These are phyloP conservation scores for Microcebus griseorufus DNA, from an alignment of 2,113 vertebrate genomes.

Conservation along the genomic window DNA sequence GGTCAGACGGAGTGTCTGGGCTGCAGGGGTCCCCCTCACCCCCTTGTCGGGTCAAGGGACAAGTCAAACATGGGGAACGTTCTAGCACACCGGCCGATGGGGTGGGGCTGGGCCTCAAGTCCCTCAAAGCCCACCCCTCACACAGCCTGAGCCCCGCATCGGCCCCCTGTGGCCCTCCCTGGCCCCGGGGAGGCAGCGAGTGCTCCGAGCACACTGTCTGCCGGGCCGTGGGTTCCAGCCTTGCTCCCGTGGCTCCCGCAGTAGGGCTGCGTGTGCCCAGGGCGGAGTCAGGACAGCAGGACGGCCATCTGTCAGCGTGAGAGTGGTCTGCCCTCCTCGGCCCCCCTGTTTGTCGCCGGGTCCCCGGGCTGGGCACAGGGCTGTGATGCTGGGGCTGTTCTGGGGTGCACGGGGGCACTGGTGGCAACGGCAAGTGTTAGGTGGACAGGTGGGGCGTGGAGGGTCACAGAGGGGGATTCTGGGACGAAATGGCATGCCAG, in stretches of 20 bases:
- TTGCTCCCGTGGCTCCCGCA: accelerated
- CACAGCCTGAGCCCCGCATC: accelerated
- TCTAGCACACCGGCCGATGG: accelerated
- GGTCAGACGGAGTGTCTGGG: accelerated
- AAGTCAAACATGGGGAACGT: accelerated
- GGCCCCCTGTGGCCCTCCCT: neutral
- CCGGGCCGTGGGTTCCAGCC: neutral
- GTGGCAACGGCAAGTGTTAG: accelerated
- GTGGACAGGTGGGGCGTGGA: no score
- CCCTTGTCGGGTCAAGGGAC: accelerated
- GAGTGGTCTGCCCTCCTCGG: neutral
- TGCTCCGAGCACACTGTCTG: accelerated
- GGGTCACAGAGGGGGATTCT: neutral
- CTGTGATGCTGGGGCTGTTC: accelerated
- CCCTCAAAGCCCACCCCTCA: no score
- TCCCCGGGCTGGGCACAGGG: neutral
- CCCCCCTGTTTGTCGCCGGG: no score
- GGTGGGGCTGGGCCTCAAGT: accelerated
- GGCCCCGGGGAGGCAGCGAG: neutral
- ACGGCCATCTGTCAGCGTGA: neutral
- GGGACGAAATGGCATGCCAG: accelerated
- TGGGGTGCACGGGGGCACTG: accelerated
- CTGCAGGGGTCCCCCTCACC: neutral
- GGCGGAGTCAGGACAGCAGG: neutral
- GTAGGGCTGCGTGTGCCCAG: neutral